Base-by-base conservation (phyloP, 1,140 invertebrate species). In the Tribolium castaneum region DNA sequence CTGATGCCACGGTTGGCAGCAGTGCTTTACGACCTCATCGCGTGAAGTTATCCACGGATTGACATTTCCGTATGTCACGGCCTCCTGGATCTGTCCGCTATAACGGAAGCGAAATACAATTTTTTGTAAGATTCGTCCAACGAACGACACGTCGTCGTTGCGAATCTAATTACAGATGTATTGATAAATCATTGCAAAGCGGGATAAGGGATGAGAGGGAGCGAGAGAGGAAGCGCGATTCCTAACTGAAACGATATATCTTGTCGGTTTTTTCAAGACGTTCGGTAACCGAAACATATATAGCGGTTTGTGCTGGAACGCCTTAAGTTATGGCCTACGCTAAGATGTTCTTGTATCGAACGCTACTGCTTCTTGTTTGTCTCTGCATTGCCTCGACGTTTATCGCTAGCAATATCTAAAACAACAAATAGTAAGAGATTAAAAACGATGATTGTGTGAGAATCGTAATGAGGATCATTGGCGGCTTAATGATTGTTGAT, bases 271-370 rank as follows among this genome's bases (percentile, higher is more conserved):
- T 80, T 80, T 78, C 73, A 78, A 80, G 77, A 76, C 74, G 72
- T 73, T 78, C 71, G 70, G 73, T 79, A 80, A 80, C 80, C 80
- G 78, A 80, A 80, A 80, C 80, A 80, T 78, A 78, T 80, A 80
- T 80, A 80, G 77, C 77, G 77, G 80, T 80, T 80, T 78, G 74
- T 79, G 77, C 56, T 78, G 80, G 74, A 79, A 75, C 74, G 78
- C 75, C 70, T 71, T 78, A 78, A 78, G 71, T 78, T 78, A 78
- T 78, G 51, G 77, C 77, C 77, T 74, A 71, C 75, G 49, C 77
- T 71, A 56, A 78, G 77, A 78, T 78, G 77, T 66, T 78, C 70
- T 78, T 78, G 71, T 78, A 78, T 78, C 70, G 77, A 78, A 78
- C 77, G 70, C 77, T 78, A 78, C 77, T 62, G 77, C 71, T 78